phyloP scores from a whole-genome alignment of 2,113 vertebrate genomes.

The Oceanodroma tethys region DNA sequence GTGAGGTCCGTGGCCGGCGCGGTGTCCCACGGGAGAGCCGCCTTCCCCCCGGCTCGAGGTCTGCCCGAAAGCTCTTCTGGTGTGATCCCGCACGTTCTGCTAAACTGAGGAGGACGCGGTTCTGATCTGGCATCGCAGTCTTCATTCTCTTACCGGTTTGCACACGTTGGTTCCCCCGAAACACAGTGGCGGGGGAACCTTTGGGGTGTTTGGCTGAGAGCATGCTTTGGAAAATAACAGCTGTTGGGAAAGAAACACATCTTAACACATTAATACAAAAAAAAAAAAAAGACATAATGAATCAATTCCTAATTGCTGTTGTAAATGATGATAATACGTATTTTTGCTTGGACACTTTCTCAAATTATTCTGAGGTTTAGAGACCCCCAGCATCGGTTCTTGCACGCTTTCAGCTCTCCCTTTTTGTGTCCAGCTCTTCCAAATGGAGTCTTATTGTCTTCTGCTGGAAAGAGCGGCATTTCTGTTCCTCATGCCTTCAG shows the following conservation, averaged over 20 bases:
- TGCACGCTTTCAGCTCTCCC: not conserved
- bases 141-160: fast-evolving
- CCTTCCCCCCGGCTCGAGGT: not conserved
- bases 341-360: not conserved
- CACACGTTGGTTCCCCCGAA: fast-evolving
- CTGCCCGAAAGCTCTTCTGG: not conserved
- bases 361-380: no score
- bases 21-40: fast-evolving
- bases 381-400: not conserved
- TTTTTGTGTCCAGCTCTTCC: not conserved
- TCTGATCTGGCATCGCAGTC: fast-evolving
- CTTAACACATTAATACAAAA: fast-evolving
- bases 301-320: not conserved
- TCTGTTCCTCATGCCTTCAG: not conserved
- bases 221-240: fast-evolving
- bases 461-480: not conserved
- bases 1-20: fast-evolving
- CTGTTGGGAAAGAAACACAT: not conserved
- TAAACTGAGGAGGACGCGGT: fast-evolving
- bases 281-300: not conserved
- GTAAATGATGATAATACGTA: not conserved
- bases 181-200: fast-evolving
- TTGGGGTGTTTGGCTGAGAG: not conserved
- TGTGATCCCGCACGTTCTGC: fast-evolving
- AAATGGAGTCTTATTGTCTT: fast-evolving